Base-by-base conservation (phyloP, 2,797 vertebrate genomes). In the Discoglossus pictus region DNA sequence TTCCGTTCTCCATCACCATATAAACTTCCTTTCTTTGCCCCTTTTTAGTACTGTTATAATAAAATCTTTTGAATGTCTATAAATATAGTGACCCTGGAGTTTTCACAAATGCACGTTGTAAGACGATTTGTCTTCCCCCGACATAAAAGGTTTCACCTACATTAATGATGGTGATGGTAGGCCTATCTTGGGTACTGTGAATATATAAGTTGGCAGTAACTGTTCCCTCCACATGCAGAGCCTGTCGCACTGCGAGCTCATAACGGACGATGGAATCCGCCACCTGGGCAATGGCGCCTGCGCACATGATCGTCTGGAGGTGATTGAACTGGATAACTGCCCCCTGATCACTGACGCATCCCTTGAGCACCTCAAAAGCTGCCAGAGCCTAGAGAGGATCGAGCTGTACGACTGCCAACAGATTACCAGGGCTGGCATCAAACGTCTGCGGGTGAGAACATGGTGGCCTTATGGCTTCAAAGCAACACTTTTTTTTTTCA, bases 331-430 rank as follows among this genome's bases (percentile, higher is more conserved):
- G 84, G 97, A 99, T 86, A 99, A 99, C 87, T 99, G 97, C 84
- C 97, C 97, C 1, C 85, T 98, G 65, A 98, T 99, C 88, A 98
- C 97, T 0, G 97, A 99, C 0, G 95, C 95, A 15, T 98, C 96
- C 10, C 87, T 99, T 82, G 97, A 99, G 84, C 96, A 99, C 84
- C 91, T 99, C 75, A 98, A 98, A 78, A 97, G 85, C 83, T 99
- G 97, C 83, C 96, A 98, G 77, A 96, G 94, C 79, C 85, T 99
- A 76, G 94, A 98, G 81, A 92, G 96, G 80, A 97, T 99, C 60
- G 97, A 99, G 75, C 91, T 99, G 16, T 99, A 99, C 16, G 97
- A 99, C 90, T 99, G 97, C 82, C 97, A 98, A 87, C 97, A 99
- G 75, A 98, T 99, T 85, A 93, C 96, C 0, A 88, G 96, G 9